phyloP scores from a whole-genome alignment of 1,140 invertebrate genomes.

The Listronotus bonariensis region DNA sequence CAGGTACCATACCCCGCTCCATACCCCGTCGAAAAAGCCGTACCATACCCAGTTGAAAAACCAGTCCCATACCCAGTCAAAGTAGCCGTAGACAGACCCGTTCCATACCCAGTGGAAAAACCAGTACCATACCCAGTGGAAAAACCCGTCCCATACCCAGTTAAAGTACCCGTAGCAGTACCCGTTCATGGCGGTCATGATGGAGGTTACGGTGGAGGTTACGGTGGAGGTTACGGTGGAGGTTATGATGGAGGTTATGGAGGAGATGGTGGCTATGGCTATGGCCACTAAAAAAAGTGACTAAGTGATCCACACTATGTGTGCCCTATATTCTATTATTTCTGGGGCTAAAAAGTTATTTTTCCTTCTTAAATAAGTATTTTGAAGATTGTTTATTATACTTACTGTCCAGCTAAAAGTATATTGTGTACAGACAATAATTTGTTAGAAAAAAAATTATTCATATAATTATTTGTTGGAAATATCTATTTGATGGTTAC shows the following conservation, averaged over 20 bases:
- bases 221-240: slow-evolving; percentile 60
- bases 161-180: slow-evolving; percentile 68
- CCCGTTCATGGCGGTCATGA: slow-evolving; percentile 68
- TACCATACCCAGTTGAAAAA: slow-evolving; percentile 41
- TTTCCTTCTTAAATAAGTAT: background rate
- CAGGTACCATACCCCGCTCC: slow-evolving; percentile 46
- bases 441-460: no score
- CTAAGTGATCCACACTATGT: slow-evolving; percentile 49
- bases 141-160: slow-evolving; percentile 56
- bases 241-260: slow-evolving; percentile 63
- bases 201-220: slow-evolving; percentile 63
- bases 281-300: slow-evolving; percentile 58
- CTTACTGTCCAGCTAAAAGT: no score
- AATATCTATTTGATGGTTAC: slow-evolving; percentile 1
- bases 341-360: slow-evolving; percentile 6
- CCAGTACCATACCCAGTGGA: slow-evolving; percentile 52
- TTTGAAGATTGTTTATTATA: no score
- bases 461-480: slow-evolving; percentile 2
- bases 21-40: slow-evolving; percentile 63
- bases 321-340: slow-evolving; percentile 56
- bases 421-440: no score
- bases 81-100: slow-evolving; percentile 56
- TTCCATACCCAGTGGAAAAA: slow-evolving; percentile 40
- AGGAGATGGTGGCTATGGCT: slow-evolving; percentile 65
- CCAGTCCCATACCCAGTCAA: slow-evolving; percentile 56